Evolutionary conservation across 2,797 vertebrate genomes (phyloP), one percentile per base, ranked within the genome.

Genomic region (Austrolebias charrua): DNA sequence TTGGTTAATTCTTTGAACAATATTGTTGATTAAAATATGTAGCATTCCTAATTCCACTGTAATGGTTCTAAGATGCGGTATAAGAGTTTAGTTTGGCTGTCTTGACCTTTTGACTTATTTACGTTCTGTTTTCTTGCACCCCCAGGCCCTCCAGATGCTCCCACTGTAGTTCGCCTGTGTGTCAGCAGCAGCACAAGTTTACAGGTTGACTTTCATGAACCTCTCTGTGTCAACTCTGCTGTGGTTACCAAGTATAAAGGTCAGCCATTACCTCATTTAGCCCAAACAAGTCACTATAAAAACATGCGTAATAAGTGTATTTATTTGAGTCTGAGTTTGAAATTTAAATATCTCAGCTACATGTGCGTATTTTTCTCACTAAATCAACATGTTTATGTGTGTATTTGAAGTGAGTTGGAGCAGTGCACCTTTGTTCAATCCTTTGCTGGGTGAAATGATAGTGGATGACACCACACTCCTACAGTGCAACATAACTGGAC

Each of bases 211-310:
- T 95, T 95, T 87, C 92, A 93, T 71, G 95, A 96, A 83, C 95
- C 96, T 7, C 84, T 93, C 14, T 94, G 93, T 0, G 88, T 95
- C 82, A 95, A 95, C 70, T 95, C 94, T 0, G 95, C 96, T 0
- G 89, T 96, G 4, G 93, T 96, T 73, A 97, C 96, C 74, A 96
- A 95, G 81, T 97, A 96, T 84, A 95, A 93, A 87, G 95, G 96
- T 97, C 71, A 84, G 86, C 11, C 14, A 6, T 54, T 2, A 60
- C 60, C 46, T 50, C 59, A 62, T 69, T 57, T 66, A 54, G 19
- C 63, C 18, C 40, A 33, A 65, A 29, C 13, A 38, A 13, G 44
- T 58, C 33, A 15, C 9, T 31, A 48, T 67, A 11, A 64, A 29
- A 49, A 66, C n/a, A 48, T 63, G 53, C 19, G 31, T 9, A 28